These are phyloP conservation scores for Cheiracanthium punctorium DNA, from an alignment of 2,888 invertebrate genomes.

Conservation along the genomic window DNA sequence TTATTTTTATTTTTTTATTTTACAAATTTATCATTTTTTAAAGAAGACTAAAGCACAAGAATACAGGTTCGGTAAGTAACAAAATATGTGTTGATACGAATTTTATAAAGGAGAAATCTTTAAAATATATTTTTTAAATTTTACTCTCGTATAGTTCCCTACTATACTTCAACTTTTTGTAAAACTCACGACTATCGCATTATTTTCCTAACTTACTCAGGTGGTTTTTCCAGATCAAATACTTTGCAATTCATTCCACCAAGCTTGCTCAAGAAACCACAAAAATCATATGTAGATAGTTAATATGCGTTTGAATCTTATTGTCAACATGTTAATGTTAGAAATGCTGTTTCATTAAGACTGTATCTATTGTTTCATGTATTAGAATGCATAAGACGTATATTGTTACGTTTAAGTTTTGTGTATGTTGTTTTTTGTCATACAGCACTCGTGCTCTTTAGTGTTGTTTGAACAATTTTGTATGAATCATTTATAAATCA, in stretches of 20 bases:
- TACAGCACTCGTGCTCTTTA: constrained; percentile 44
- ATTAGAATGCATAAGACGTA: constrained; percentile 30
- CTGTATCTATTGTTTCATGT: constrained; percentile 45
- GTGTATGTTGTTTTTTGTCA: constrained; percentile 44
- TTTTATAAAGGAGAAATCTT: background rate
- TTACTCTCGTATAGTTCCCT: constrained; percentile 1
- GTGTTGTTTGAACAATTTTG: constrained; percentile 59
- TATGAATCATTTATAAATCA: constrained; percentile 58
- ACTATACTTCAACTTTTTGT: background rate
- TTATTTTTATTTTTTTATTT: too few species aligned
- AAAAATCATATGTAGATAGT: constrained; percentile 42
- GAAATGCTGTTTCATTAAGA: constrained; percentile 36
- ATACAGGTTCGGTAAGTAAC: background rate
- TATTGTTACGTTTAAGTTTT: constrained; percentile 56
- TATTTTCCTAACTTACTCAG: constrained; percentile 13
- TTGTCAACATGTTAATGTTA: constrained; percentile 55
- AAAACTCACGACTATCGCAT: background rate
- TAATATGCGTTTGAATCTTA: constrained; percentile 25
- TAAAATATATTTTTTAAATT: constrained; percentile 8
- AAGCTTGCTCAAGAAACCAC: constrained; percentile 21
- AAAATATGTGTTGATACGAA: background rate
- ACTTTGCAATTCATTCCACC: constrained; percentile 13
- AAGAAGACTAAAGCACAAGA: background rate
- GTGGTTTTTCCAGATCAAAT: constrained; percentile 14
- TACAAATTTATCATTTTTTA: background rate